Evolutionary conservation across 2,113 vertebrate species (phyloP), one percentile per base, ranked within the genome.

Genomic region (Prolemur simus): DNA sequence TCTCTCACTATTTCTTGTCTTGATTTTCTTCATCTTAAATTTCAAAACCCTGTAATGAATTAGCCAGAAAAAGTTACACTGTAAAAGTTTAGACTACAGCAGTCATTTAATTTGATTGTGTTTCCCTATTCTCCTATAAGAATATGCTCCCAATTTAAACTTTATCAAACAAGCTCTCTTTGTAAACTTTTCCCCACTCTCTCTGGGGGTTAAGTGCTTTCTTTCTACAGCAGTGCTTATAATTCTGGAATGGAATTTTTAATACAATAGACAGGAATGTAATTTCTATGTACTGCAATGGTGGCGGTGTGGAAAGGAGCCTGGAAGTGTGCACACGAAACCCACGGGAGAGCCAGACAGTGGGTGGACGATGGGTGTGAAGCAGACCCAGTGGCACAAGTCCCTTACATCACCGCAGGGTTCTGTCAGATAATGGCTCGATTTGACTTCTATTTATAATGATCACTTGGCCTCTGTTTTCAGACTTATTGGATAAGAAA

Each of bases 341-440:
- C 17, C 32, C 6, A 71, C 4, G 14, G 20, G 0, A 12, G 10
- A 49, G 15, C 8, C 45, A 4, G 12, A 29, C 2, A 23, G 4
- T 5, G n/a, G 5, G 6, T 34, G 10, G n/a, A 12, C 23, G 29
- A 13, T 5, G 10, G 18, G 6, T 17, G 1, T 3, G 25, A 10
- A 15, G 2, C 23, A 9, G 7, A 71, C 0, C 2, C 12, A 13
- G 23, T 2, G 39, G 3, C 13, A 60, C 3, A 4, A 27, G 8
- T 2, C 47, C 8, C 6, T 56, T 20, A 1, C 3, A 37, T 18
- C 25, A 39, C 2, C 10, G 1, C 12, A 21, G 5, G 10, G 4
- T 0, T 84, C 18, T n/a, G 23, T 27, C 18, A n/a, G 52, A 37
- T 1, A 17, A 45, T 18, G 37, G 6, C 8, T 83, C 66, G 3